These are phyloP conservation scores for Melipona beecheii DNA, from an alignment of 2,888 invertebrate genomes.

Conservation along the genomic window DNA sequence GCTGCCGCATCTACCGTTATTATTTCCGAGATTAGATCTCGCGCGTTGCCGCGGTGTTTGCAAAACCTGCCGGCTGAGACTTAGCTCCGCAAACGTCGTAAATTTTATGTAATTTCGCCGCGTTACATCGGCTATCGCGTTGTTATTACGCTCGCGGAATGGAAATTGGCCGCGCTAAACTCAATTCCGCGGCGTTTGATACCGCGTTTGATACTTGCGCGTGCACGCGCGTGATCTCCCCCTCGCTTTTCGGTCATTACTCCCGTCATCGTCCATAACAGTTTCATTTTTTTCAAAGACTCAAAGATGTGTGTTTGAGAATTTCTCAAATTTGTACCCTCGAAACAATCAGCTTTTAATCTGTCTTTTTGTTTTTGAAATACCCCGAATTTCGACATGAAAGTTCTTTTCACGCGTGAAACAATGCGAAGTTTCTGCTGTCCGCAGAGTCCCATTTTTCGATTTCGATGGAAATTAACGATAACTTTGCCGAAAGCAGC, in stretches of 20 bases:
- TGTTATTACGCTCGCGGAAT: not conserved
- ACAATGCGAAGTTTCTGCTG: no score
- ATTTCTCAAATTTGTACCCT: no score
- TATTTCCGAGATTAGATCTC: conserved; percentile 24
- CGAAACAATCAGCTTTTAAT: no score
- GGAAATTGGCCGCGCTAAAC: not conserved
- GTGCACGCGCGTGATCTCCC: not conserved
- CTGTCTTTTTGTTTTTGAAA: no score
- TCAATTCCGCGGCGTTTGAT: not conserved
- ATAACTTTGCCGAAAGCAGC: no score
- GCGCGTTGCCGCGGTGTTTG: not conserved
- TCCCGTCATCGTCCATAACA: no score
- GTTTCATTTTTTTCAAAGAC: no score
- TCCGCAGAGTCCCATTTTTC: no score
- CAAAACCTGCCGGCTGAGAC: not conserved
- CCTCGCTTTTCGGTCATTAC: not conserved
- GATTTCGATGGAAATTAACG: no score
- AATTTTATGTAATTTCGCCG: conserved; percentile 5
- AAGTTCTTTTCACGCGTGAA: no score
- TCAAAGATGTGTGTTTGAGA: no score
- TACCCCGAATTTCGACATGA: no score
- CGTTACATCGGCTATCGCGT: conserved; percentile 3
- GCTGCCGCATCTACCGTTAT: conserved; percentile 1
- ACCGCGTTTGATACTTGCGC: not conserved
- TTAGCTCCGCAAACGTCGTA: conserved; percentile 7